Evolutionary conservation across 2,113 vertebrate species (phyloP), one percentile per base, ranked within the genome.

Genomic region (cattle (Bos taurus)): DNA sequence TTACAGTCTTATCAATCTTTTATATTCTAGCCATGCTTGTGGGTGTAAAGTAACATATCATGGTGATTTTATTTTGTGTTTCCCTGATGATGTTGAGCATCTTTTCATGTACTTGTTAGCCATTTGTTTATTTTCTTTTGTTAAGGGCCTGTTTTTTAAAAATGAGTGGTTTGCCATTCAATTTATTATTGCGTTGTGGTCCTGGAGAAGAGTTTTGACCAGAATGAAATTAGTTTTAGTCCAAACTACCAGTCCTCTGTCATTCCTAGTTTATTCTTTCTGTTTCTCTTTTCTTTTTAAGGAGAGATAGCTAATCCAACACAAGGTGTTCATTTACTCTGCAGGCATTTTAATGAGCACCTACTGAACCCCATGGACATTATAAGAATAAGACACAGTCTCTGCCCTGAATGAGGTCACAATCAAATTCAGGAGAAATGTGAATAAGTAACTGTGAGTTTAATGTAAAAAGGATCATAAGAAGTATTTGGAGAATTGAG

Each of bases 41-140:
- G 12, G 21, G 2, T 88, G 6, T 90, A 28, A 50, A 52, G 13
- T 59, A 54, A 21, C 43, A 43, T 71, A 14, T 52, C 25, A 8
- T 10, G 23, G 17, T 56, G 7, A 26, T n/a, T 94, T 56, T 71
- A 71, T 56, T 46, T 88, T 78, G 16, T 77, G 15, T 64, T 93
- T 84, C 14, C 60, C 86, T 62, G 30, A 23, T 52, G 30, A 94
- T n/a, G 17, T 46, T 80, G 12, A 74, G 40, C 43, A 86, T 71
- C 26, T 95, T 88, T 97, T n/a, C 52, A 17, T 62, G 28, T 26
- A 64, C 40, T 77, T 95, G 15, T 36, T 74, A 78, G 28, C 33
- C 62, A 91, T 25, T 67, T 78, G 15, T 56, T n/a, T 67, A 50
- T 83, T 95, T 96, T 96, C 52, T 88, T 97, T 82, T 56, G 16